Base-by-base conservation (phyloP, 2,113 vertebrate species). In the Sturnira hondurensis region DNA sequence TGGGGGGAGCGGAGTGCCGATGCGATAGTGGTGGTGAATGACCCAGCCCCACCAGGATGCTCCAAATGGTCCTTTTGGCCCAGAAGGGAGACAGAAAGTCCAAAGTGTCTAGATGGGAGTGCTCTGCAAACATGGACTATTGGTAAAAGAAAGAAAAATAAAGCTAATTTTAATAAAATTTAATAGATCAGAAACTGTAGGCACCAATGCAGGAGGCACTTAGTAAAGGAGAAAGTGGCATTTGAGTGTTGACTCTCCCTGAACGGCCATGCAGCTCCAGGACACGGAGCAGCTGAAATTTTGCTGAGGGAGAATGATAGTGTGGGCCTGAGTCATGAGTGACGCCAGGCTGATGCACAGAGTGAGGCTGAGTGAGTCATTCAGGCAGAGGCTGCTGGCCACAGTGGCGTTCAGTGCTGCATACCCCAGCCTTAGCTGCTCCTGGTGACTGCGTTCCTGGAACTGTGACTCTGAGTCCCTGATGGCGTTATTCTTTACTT, bases 1-100 rank as follows among this genome's bases (percentile, higher is more conserved):
- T 68, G 3, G 2, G 47, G 28, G 36, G 4, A 3, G 15, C 24
- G 47, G 41, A 3, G 47, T 4, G 2, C 15, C 33, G 1, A 1
- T 24, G 12, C 2, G 13, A 47, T 2, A 15, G 50, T n/a, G 33
- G 14, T 38, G 16, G n/a, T n/a, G 8, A 76, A 47, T 1, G 22
- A 17, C 5, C 54, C 36, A 56, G 65, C 8, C 50, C 47, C 50
- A 16, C 4, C 11, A 47, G 38, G 74, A 50, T n/a, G 36, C 3
- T 47, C 9, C 20, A 31, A 63, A 5, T 28, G 33, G 22, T 63
- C n/a, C 38, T 80, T 33, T 54, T 58, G 70, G 58, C 10, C 65
- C 50, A 87, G 47, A 74, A 73, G 31, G 50, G 14, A 47, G 14
- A 74, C 5, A 61, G 15, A 71, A 31, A 24, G 19, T 83, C 33